phyloP scores from a whole-genome alignment of 2,888 invertebrate species.

The Rhodophaea formosa region DNA sequence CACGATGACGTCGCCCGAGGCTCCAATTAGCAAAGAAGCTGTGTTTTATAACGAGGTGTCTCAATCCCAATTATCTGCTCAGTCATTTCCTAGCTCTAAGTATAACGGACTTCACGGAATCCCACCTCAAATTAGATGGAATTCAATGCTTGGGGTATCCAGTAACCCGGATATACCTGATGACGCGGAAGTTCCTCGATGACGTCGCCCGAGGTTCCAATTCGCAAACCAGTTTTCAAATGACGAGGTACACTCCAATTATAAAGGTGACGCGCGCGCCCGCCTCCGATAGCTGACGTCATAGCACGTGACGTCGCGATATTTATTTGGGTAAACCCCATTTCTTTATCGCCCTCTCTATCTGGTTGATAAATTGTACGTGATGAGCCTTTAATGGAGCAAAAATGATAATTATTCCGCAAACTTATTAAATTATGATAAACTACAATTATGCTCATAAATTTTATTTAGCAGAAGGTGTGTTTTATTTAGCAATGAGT shows the following conservation, averaged over 20 bases:
- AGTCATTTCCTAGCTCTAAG: not conserved
- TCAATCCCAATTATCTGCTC: too few species aligned
- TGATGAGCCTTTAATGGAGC: not conserved
- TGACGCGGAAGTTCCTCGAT: slow-evolving; percentile 27
- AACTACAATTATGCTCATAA: not conserved
- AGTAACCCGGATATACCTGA: slow-evolving; percentile 27
- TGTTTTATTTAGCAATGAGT: too few species aligned
- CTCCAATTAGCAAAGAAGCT: slow-evolving; percentile 21
- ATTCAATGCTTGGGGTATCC: not conserved
- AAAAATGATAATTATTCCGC: not conserved
- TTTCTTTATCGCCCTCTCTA: not conserved
- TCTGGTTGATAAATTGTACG: not conserved
- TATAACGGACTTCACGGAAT: not conserved
- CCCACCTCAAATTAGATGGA: not conserved
- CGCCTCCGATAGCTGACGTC: slow-evolving; percentile 20
- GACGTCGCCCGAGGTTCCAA: too few species aligned
- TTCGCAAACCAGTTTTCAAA: not conserved
- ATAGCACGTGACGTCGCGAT: not conserved
- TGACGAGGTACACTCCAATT: slow-evolving; percentile 18
- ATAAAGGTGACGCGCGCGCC: slow-evolving; percentile 13
- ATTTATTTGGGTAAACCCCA: slow-evolving; percentile 8
- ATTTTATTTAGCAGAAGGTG: not conserved
- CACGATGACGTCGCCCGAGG: slow-evolving; percentile 18
- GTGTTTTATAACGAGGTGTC: slow-evolving; percentile 12
- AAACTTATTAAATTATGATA: not conserved